Conservation (phyloP, 2,888 invertebrate species). For the Rhamnusium bicolor region DNA sequence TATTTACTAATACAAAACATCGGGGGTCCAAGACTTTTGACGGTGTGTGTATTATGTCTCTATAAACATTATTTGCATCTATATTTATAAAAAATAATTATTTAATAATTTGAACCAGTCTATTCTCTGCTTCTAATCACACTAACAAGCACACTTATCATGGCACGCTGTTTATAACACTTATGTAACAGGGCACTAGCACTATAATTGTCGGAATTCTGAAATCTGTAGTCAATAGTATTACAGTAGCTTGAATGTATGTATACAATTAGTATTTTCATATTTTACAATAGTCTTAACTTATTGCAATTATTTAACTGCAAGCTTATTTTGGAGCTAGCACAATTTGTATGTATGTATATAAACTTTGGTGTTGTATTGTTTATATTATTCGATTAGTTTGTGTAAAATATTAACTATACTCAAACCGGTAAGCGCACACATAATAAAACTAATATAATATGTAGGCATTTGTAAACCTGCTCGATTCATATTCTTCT, state of each 20-base stretch:
- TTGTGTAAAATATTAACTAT: background rate
- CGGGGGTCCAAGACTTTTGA: too few relatives aligned
- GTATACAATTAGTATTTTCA: background rate
- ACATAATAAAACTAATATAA: too few relatives aligned
- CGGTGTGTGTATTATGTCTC: too few relatives aligned
- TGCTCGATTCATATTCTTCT: too few relatives aligned
- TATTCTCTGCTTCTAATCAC: background rate
- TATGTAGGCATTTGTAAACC: too few relatives aligned
- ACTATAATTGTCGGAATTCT: constrained; percentile 32
- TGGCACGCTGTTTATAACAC: background rate
- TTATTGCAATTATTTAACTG: background rate
- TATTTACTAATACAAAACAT: too few relatives aligned
- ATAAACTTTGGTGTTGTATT: background rate
- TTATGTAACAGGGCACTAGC: constrained; percentile 24
- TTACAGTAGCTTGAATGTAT: background rate
- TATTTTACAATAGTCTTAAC: background rate
- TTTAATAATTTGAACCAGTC: background rate
- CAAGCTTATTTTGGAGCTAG: background rate
- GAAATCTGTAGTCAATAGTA: constrained; percentile 15
- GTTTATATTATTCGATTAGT: background rate
- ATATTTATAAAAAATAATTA: background rate
- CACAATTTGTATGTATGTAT: background rate
- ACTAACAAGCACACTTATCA: background rate
- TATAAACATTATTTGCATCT: too few relatives aligned
- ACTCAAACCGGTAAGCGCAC: background rate